phyloP scores from a whole-genome alignment of 2,113 vertebrate species.

The Silurus meridionalis region DNA sequence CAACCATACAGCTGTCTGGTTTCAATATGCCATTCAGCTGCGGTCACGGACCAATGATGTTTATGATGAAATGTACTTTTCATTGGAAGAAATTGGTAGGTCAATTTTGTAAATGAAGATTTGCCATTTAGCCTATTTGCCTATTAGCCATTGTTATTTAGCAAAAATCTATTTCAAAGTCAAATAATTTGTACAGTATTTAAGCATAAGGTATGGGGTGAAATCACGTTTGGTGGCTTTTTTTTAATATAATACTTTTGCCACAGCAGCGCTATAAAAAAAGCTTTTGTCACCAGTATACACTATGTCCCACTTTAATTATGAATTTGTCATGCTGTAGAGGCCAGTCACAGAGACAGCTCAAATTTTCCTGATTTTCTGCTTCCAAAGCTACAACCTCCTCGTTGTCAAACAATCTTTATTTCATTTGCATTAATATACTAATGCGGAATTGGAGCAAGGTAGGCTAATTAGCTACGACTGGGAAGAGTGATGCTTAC shows the following conservation, averaged over 20 bases:
- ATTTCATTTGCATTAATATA: background rate
- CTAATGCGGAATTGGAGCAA: background rate
- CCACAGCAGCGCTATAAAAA: background rate
- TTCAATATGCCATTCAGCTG: constrained; percentile 81
- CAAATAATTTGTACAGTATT: background rate
- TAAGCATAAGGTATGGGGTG: background rate
- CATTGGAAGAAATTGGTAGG: constrained; percentile 87
- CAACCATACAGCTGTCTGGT: constrained; percentile 86
- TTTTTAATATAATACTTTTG: background rate
- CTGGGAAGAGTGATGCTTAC: background rate
- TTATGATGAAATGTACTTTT: constrained; percentile 80
- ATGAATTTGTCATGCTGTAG: background rate
- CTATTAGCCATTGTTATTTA: background rate
- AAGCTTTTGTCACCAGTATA: background rate
- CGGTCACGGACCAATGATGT: constrained; percentile 65
- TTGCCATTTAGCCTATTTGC: background rate
- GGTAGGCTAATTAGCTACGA: background rate
- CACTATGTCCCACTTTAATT: background rate
- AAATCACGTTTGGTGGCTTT: background rate
- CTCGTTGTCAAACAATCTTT: background rate
- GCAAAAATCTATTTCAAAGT: background rate
- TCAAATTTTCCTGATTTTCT: background rate
- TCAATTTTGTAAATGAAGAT: constrained; percentile 6
- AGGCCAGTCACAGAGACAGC: background rate
- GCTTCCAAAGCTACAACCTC: background rate